Percentiles rank a stretch among this genome's conserved stretches.
phyloP scores from a whole-genome alignment of 2,888 invertebrate genomes.

The Synergus gifuensis region DNA sequence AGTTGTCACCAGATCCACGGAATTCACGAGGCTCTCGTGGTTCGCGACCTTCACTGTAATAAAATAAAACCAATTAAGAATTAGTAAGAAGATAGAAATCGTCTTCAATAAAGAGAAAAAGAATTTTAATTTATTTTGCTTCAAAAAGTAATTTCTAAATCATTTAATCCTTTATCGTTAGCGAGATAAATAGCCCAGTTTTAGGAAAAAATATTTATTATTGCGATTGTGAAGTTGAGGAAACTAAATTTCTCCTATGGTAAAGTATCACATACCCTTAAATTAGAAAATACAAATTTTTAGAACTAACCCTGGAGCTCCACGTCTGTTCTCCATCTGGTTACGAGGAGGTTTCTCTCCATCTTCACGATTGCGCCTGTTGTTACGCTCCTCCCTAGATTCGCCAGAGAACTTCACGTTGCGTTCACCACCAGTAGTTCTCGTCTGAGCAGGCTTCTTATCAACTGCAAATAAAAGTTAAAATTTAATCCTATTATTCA shows the following conservation, averaged over 20 bases:
- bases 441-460: slow-evolving; percentile 73
- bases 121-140: no score
- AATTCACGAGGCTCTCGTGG: slow-evolving; percentile 77
- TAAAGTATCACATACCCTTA: no score
- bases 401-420: slow-evolving; percentile 80
- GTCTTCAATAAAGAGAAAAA: neutral
- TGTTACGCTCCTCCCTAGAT: slow-evolving; percentile 87
- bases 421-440: slow-evolving; percentile 73
- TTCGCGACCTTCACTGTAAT: slow-evolving; percentile 74
- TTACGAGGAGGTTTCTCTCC: slow-evolving; percentile 69
- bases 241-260: no score
- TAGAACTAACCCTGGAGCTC: slow-evolving; percentile 70
- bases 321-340: slow-evolving; percentile 65
- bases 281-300: slow-evolving; percentile 9
- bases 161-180: no score
- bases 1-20: slow-evolving; percentile 67
- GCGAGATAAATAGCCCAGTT: no score
- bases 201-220: no score
- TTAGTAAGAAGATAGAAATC: neutral
- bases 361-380: slow-evolving; percentile 83
- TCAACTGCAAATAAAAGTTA: slow-evolving; percentile 78
- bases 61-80: slow-evolving; percentile 58
- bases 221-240: no score
- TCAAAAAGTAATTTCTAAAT: no score
- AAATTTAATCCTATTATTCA: neutral